These are phyloP conservation scores for Zootoca vivipara DNA, from an alignment of 2,113 vertebrate species.

Conservation along the genomic window DNA sequence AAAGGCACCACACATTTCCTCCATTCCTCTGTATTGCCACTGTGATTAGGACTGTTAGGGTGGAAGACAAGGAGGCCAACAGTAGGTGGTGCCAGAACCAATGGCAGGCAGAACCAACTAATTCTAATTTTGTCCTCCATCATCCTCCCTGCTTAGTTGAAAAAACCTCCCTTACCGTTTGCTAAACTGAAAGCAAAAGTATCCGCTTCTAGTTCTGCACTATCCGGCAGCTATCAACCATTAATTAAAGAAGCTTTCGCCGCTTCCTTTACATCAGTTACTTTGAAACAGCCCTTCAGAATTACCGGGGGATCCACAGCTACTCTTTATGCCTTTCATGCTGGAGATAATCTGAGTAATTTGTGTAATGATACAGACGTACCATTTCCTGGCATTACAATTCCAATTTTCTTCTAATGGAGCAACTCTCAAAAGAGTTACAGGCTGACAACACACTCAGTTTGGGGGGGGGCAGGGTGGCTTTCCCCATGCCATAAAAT, in stretches of 20 bases:
- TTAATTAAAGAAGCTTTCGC: neutral
- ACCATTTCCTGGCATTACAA: neutral
- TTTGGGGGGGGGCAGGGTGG: neutral
- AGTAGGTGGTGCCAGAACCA: no score
- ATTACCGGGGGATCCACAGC: neutral
- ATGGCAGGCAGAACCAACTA: no score
- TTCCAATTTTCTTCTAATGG: neutral
- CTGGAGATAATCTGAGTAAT: neutral
- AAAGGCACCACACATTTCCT: no score
- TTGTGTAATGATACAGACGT: neutral
- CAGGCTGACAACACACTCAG: neutral
- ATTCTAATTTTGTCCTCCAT: no score
- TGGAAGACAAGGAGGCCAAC: no score
- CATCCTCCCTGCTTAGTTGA: no score
- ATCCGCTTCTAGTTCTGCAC: neutral
- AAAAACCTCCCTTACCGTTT: no score
- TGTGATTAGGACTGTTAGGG: no score
- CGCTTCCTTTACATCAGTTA: neutral
- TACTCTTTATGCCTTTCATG: neutral
- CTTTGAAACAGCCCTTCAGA: neutral
- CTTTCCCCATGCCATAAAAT: neutral
- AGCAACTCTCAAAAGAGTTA: neutral
- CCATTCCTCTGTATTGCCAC: no score
- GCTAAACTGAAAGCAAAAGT: neutral
- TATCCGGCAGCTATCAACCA: neutral